Evolutionary conservation across 92 coral and sea anemone genomes (phyloP).

Genomic region (Parazoanthus darwini): DNA sequence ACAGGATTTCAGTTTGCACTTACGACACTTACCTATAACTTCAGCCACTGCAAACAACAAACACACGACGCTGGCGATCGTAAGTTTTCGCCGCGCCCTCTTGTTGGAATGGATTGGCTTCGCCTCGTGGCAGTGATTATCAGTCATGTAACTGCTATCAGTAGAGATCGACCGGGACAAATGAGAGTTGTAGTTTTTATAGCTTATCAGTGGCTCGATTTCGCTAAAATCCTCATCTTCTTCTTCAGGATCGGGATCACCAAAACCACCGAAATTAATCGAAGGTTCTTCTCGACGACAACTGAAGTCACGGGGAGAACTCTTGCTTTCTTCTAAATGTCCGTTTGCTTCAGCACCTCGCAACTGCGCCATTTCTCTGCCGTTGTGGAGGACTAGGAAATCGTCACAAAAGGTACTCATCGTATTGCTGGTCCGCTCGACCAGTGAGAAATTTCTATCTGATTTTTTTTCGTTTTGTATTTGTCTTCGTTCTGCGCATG

Average conservation of each 20-base stretch:
- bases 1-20: not conserved
- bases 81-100: constrained; percentile 81
- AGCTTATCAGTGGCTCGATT: constrained; percentile 59
- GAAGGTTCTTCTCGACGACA: not conserved
- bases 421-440: not conserved
- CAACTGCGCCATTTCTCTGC: constrained; percentile 16
- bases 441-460: not conserved
- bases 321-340: not conserved
- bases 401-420: not conserved
- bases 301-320: not conserved
- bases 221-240: constrained; percentile 36
- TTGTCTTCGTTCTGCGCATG: constrained; percentile 22
- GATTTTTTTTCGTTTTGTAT: not conserved
- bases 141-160: constrained; percentile 62
- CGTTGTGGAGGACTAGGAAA: not conserved
- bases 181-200: constrained; percentile 48
- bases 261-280: constrained; percentile 12
- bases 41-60: constrained; percentile 91
- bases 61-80: constrained; percentile 89
- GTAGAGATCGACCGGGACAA: constrained; percentile 2
- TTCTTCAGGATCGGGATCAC: constrained; percentile 21
- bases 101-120: constrained; percentile 86
- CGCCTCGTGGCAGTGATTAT: constrained; percentile 88
- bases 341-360: not conserved
- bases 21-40: constrained; percentile 75